phyloP scores from a whole-genome alignment of 2,888 invertebrate species.

The Conus canariensis region DNA sequence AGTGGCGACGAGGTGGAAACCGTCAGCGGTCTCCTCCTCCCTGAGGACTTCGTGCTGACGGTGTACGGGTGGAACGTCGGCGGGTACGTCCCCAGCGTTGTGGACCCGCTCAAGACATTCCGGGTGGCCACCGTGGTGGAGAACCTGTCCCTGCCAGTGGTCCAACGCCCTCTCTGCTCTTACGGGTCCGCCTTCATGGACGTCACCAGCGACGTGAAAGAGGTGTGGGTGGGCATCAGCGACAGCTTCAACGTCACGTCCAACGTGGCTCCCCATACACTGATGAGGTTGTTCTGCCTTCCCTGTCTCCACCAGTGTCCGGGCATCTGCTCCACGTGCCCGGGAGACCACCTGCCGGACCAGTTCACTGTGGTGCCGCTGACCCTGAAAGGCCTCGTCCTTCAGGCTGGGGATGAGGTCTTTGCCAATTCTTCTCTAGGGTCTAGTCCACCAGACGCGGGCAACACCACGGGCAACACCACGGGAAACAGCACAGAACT shows the following conservation, averaged over 20 bases:
- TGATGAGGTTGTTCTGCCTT: conserved; percentile 16
- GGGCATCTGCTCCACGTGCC: conserved; percentile 13
- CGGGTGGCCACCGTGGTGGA: not conserved
- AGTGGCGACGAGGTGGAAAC: conserved; percentile 52
- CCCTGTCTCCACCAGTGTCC: conserved; percentile 28
- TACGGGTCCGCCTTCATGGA: conserved; percentile 49
- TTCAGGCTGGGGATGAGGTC: conserved; percentile 28
- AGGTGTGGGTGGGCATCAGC: conserved; percentile 31
- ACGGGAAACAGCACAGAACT: not conserved
- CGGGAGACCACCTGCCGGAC: not conserved
- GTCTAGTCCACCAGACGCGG: no score
- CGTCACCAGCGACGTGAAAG: conserved; percentile 44
- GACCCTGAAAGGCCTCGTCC: not conserved
- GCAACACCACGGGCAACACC: no score
- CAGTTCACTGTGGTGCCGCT: not conserved
- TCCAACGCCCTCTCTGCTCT: conserved; percentile 37
- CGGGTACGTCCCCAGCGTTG: conserved; percentile 10
- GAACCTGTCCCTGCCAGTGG: conserved; percentile 39
- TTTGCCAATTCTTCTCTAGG: not conserved
- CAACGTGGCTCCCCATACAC: conserved; percentile 20
- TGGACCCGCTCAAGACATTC: not conserved
- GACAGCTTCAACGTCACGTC: conserved; percentile 26
- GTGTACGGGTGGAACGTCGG: conserved; percentile 32
- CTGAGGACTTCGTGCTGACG: not conserved
- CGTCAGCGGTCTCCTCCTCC: conserved; percentile 44